These are phyloP conservation scores for Ondatra zibethicus DNA, from an alignment of 2,113 vertebrate species.

Conservation along the genomic window DNA sequence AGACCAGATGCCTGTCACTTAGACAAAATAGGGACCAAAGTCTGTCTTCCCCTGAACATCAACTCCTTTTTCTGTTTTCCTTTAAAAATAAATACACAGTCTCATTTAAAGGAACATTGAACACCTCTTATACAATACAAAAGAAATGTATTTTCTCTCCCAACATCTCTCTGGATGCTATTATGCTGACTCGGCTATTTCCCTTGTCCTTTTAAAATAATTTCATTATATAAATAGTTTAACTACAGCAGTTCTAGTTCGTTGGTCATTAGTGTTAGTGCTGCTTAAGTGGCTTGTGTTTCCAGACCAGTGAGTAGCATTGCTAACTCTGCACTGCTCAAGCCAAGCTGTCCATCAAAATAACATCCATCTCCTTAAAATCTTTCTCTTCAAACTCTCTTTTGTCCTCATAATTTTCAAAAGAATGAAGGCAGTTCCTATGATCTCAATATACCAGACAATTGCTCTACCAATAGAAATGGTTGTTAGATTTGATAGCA, in stretches of 20 bases:
- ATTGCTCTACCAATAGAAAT: background rate
- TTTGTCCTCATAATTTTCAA: background rate
- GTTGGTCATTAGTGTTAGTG: background rate
- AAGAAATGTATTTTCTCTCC: background rate
- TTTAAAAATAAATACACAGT: background rate
- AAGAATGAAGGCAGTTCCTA: background rate
- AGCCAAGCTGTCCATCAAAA: background rate
- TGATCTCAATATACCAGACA: background rate
- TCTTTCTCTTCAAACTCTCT: background rate
- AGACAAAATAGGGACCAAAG: background rate
- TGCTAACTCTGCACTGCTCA: background rate
- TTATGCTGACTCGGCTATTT: constrained; percentile 12
- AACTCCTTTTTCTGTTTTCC: background rate
- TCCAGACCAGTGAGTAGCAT: constrained; percentile 42
- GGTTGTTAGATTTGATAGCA: background rate
- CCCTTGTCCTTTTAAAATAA: constrained; percentile 14
- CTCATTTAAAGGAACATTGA: background rate
- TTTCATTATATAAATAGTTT: constrained; percentile 42
- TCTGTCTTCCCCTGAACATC: background rate
- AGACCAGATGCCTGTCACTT: background rate
- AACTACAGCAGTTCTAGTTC: constrained; percentile 50
- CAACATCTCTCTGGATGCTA: background rate
- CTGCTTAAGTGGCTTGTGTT: constrained; percentile 46
- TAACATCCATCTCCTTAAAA: background rate
- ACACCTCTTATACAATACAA: background rate